Evolutionary conservation across 2,113 vertebrate genomes (phyloP).

Genomic region (Corythaeola cristata): DNA sequence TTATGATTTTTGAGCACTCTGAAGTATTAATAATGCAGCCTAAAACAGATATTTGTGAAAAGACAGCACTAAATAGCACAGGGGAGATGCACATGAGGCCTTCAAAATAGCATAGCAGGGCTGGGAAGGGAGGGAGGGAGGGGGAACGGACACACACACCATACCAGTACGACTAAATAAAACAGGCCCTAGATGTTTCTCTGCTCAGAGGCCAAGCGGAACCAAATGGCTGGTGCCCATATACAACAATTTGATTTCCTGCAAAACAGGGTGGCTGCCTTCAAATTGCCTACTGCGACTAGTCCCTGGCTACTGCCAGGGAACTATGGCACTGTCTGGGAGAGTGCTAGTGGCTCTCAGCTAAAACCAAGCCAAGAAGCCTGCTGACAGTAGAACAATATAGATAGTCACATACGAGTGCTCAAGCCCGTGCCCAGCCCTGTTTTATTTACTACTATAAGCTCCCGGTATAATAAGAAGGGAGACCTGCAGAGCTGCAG

Average conservation of each 20-base stretch:
- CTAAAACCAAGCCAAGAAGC: background rate
- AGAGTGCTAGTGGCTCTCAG: background rate
- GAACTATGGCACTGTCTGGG: background rate
- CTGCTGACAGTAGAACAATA: background rate
- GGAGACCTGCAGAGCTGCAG: background rate
- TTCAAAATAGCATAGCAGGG: background rate
- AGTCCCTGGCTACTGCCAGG: background rate
- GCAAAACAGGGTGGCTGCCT: background rate
- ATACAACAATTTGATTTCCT: background rate
- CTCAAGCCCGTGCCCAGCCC: background rate
- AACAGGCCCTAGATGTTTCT: background rate
- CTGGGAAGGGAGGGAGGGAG: background rate
- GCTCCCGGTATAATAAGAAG: background rate
- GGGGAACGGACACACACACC: background rate
- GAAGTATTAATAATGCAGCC: slow-evolving; percentile 44
- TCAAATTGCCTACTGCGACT: background rate
- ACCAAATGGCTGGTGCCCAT: background rate
- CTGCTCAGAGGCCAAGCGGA: background rate
- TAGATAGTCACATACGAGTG: background rate
- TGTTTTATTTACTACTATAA: background rate
- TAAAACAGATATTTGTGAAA: slow-evolving; percentile 42
- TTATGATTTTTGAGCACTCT: slow-evolving; percentile 38
- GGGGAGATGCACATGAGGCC: background rate
- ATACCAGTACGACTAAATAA: background rate
- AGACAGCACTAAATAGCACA: background rate